Percentiles rank a stretch among this genome's conserved stretches.
phyloP scores from a whole-genome alignment of 2,888 invertebrate species.

The Portevinia maculata region DNA sequence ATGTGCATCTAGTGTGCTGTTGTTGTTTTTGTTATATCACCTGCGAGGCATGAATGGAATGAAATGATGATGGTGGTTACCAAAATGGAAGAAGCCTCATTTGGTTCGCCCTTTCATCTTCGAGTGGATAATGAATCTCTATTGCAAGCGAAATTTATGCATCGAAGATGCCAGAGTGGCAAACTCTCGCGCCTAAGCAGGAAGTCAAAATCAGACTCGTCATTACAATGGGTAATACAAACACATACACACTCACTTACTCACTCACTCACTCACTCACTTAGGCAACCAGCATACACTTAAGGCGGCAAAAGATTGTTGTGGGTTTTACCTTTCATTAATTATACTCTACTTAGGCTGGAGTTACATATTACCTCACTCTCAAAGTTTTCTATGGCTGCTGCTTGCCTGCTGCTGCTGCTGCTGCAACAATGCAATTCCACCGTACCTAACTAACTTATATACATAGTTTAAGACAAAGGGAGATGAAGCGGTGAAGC shows the following conservation, averaged over 20 bases:
- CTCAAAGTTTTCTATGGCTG: conserved; percentile 40
- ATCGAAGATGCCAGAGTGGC: conserved; percentile 58
- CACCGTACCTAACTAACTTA: conserved; percentile 26
- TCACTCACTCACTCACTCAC: conserved; percentile 14
- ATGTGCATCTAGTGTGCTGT: conserved; percentile 7
- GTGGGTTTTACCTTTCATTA: conserved; percentile 75
- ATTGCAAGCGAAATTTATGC: conserved; percentile 66
- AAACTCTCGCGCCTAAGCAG: conserved; percentile 57
- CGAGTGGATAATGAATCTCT: conserved; percentile 63
- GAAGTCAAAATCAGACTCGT: conserved; percentile 70
- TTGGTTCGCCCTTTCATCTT: conserved; percentile 67
- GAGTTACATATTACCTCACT: conserved; percentile 67
- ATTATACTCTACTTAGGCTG: conserved; percentile 75
- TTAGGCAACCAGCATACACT: conserved; percentile 45
- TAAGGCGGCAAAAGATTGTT: conserved; percentile 58
- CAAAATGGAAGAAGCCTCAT: conserved; percentile 59
- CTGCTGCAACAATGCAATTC: conserved; percentile 60
- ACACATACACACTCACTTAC: conserved; percentile 3
- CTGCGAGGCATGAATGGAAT: conserved; percentile 55
- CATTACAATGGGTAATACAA: conserved; percentile 59
- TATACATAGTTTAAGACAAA: conserved; percentile 53
- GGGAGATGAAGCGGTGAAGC: conserved; percentile 48
- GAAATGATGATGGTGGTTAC: conserved; percentile 26
- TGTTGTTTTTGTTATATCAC: conserved; percentile 28
- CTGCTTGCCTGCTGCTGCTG: conserved; percentile 22